Conservation (phyloP, 2,113 vertebrate species). For the Ammodytes dubius region DNA sequence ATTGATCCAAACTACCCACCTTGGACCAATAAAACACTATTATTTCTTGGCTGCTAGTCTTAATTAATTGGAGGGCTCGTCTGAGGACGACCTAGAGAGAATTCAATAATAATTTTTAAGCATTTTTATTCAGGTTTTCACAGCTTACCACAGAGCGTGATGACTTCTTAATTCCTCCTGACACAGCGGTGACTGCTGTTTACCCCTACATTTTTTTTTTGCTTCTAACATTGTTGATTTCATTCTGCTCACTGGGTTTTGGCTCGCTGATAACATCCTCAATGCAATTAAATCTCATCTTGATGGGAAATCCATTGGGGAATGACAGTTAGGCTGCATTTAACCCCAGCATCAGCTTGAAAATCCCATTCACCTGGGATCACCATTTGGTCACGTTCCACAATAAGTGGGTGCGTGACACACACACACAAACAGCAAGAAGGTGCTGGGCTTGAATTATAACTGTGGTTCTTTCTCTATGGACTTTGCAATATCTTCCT, state of each 20-base stretch:
- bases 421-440: background rate
- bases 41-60: background rate
- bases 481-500: background rate
- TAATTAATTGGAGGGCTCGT: background rate
- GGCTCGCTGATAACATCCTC: background rate
- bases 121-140: slow-evolving; percentile 7
- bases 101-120: background rate
- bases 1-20: background rate
- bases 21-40: background rate
- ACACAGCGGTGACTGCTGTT: background rate
- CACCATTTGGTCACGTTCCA: background rate
- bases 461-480: background rate
- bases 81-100: no score
- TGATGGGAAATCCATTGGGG: background rate
- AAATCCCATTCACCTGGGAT: background rate
- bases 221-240: slow-evolving; percentile 5
- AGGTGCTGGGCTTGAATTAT: background rate
- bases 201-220: no score
- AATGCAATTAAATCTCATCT: slow-evolving; percentile 17
- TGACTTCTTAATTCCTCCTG: slow-evolving; percentile 30
- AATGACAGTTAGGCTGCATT: background rate
- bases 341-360: background rate
- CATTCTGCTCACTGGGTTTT: slow-evolving; percentile 22
- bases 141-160: background rate
- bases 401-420: background rate